Conservation (phyloP, 2,113 vertebrate genomes). For the Sylvilagus bachmani region DNA sequence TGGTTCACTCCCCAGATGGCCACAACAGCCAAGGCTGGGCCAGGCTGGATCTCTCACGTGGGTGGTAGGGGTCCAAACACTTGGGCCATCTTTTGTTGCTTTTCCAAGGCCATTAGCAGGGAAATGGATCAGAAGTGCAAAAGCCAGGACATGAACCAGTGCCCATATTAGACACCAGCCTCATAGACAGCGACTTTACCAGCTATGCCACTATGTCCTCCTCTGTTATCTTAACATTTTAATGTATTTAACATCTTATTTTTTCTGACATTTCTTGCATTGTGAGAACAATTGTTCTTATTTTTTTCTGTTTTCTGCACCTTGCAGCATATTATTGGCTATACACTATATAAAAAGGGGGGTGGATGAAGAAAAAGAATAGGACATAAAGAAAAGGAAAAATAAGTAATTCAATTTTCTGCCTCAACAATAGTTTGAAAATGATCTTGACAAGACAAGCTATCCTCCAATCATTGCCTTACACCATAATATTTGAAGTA, state of each 20-base stretch:
- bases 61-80: no score
- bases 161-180: no score
- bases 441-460: background rate
- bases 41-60: no score
- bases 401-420: background rate
- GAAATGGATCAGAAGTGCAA: no score
- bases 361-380: background rate
- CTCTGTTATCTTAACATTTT: background rate
- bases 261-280: background rate
- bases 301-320: background rate
- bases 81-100: no score
- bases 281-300: background rate
- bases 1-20: no score
- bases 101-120: no score
- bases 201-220: no score
- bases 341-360: background rate
- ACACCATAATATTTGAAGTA: background rate
- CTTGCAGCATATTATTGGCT: background rate
- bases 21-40: no score
- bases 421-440: background rate
- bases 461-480: background rate
- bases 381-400: background rate
- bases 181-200: no score
- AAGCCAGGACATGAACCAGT: no score
- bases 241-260: background rate